phyloP scores from a whole-genome alignment of 2,113 vertebrate species.

The Fulica atra region DNA sequence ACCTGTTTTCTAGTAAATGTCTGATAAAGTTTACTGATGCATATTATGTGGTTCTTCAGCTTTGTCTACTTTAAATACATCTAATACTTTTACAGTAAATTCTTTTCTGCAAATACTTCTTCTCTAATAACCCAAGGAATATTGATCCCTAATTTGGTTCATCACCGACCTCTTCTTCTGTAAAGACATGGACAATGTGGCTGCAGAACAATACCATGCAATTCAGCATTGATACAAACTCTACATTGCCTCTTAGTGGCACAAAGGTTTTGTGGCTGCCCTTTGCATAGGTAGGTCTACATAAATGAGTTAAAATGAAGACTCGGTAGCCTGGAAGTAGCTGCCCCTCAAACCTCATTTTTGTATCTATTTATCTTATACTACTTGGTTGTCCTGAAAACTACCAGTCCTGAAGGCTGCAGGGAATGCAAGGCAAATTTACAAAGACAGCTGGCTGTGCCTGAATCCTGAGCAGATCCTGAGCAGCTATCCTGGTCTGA shows the following conservation, averaged over 20 bases:
- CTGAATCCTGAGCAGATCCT: neutral
- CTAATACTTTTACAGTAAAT: neutral
- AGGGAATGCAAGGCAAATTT: neutral
- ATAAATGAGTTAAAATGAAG: neutral
- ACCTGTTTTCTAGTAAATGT: neutral
- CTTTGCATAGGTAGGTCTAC: neutral
- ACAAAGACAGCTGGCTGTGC: neutral
- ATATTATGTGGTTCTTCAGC: neutral
- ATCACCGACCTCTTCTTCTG: neutral
- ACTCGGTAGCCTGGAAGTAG: neutral
- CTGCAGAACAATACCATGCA: neutral
- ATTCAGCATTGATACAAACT: neutral
- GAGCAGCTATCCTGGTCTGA: neutral
- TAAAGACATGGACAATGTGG: neutral
- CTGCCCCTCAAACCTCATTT: fast-evolving
- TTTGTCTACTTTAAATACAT: neutral
- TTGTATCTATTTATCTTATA: neutral
- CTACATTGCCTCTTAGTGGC: neutral
- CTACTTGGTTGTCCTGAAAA: neutral
- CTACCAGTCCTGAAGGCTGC: neutral
- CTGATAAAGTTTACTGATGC: neutral
- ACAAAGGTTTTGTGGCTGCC: neutral
- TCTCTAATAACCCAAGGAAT: neutral
- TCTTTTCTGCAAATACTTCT: neutral
- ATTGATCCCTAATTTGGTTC: neutral